Base-by-base conservation (phyloP, 1,140 invertebrate species). In the Conus betulinus region DNA sequence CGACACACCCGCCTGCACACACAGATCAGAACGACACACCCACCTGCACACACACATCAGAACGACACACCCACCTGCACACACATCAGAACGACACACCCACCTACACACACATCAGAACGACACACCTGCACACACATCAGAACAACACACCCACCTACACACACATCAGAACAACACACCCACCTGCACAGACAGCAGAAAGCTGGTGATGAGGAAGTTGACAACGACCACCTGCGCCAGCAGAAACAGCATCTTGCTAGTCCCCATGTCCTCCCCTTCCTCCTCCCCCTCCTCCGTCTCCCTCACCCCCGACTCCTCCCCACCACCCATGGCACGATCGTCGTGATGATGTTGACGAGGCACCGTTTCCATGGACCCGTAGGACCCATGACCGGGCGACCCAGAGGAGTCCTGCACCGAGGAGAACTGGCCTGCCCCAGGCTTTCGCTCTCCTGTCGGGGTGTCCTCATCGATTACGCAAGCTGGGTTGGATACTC, bases 181-280 rank as follows among this genome's bases (percentile, higher is more conserved):
- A 76, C 84, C 76, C 11, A 74, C 84, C 84, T 87, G 97, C 76
- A 98, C 96, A 88, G 97, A 97, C 11, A 97, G 97, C 84, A 99
- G 96, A 81, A 97, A 96, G 79, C 97, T 98, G 7, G 74, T 87
- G 74, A 78, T 78, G 27, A 87, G 71, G 51, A 87, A 87, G 52
- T 87, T 87, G 51, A 87, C 57, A 4, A 87, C n/a, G 1, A 87
- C 39, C 13, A 87, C 51, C 85, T 87, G 67, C n/a, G n/a, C 13
- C 67, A 87, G 53, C 85, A 87, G 85, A 13, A 87, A n/a, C 17
- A 52, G 17, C 13, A 67, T 15, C 6, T 8, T 71, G 17, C 74
- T 8, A 52, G 27, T 57, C 11, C 51, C 53, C 8, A 53, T 53
- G 13, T 67, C 63, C 84, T 67, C n/a, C 15, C 78, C 67, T 5